phyloP scores from a whole-genome alignment of 2,797 vertebrate genomes.

The Aldrovandia affinis region DNA sequence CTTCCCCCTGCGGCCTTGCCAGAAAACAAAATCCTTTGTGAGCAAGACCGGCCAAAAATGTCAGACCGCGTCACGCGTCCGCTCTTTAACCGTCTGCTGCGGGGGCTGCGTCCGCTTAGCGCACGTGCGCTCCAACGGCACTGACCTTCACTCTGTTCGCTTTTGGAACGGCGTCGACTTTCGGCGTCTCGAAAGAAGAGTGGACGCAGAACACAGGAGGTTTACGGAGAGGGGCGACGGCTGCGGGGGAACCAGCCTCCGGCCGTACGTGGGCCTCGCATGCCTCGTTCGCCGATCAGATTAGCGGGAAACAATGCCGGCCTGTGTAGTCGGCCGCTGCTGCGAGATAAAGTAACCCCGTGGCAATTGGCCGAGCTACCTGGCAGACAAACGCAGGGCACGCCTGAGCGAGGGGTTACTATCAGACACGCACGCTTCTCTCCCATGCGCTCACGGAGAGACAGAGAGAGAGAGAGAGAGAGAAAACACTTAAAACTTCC shows the following conservation, averaged over 20 bases:
- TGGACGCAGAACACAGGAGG: too few species aligned
- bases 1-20: neutral
- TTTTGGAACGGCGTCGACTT: neutral
- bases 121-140: neutral
- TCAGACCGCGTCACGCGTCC: neutral
- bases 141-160: neutral
- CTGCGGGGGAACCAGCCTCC: neutral
- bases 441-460: too few species aligned
- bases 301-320: neutral
- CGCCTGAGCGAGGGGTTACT: slow-evolving; percentile 61
- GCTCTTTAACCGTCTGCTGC: neutral
- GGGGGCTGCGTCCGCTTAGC: neutral
- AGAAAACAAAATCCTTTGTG: neutral
- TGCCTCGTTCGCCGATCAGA: neutral
- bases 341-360: neutral
- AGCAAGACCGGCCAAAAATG: neutral
- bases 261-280: neutral
- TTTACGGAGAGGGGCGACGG: neutral
- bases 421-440: slow-evolving; percentile 48
- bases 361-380: slow-evolving; percentile 59
- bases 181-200: neutral
- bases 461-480: too few species aligned
- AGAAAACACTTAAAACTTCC: too few species aligned
- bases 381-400: slow-evolving; percentile 55
- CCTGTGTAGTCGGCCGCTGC: neutral